phyloP scores from a whole-genome alignment of 2,888 invertebrate species.

The Erannis defoliaria region DNA sequence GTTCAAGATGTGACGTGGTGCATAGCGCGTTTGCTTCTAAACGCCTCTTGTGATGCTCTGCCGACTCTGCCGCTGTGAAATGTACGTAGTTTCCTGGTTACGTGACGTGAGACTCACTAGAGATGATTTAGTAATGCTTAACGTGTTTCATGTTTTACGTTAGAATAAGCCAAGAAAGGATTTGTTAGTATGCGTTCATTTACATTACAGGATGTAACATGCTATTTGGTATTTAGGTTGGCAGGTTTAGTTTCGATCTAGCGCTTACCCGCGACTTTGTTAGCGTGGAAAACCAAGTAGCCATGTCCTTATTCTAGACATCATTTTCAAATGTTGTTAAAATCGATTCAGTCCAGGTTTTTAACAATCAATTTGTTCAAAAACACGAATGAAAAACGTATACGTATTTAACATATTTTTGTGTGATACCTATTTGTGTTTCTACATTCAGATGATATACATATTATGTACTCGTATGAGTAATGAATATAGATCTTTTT shows the following conservation, averaged over 20 bases:
- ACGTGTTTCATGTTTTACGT: slow-evolving; percentile 15
- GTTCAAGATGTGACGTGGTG: slow-evolving; percentile 45
- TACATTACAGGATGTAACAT: neutral
- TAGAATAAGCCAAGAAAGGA: neutral
- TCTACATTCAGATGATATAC: no score
- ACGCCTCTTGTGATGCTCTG: slow-evolving; percentile 48
- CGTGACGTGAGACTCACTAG: slow-evolving; percentile 47
- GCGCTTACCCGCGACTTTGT: no score
- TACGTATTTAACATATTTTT: no score
- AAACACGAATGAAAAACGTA: no score
- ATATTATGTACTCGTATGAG: no score
- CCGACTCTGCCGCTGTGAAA: slow-evolving; percentile 42
- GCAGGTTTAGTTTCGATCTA: no score
- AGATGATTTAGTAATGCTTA: slow-evolving; percentile 40
- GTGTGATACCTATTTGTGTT: no score
- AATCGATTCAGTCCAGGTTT: neutral
- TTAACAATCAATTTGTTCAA: no score
- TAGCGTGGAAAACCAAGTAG: neutral
- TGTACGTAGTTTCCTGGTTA: slow-evolving; percentile 42
- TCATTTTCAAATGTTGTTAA: neutral
- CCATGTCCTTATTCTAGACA: neutral
- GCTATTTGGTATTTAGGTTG: no score
- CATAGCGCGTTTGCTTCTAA: slow-evolving; percentile 48
- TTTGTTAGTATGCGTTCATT: neutral
- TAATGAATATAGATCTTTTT: no score